Base-by-base conservation (phyloP, 2,797 vertebrate species). In the Streptopelia turtur region DNA sequence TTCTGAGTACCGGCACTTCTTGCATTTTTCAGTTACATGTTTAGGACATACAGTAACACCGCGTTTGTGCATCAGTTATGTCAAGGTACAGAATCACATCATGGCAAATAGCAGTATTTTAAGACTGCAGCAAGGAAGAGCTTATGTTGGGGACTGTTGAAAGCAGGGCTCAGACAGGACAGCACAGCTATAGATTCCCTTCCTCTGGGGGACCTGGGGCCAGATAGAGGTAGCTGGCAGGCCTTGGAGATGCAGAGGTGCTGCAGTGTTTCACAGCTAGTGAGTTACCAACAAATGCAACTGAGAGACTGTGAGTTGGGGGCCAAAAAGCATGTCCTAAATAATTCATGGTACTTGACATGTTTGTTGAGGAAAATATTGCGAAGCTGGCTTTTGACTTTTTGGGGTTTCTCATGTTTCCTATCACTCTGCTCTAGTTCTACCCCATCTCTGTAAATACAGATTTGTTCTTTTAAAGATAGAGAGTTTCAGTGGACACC, bases 181-280 rank as follows among this genome's bases (percentile, higher is more conserved):
- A 69, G 37, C 16, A 22, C 55, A 69, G 17, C 33, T 6, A 1
- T 0, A 23, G 15, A 33, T 39, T 33, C 49, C 12, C 47, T 71
- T 71, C 6, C 11, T 66, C 25, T 15, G 0, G 0, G 57, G 60
- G 56, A 16, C 16, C 25, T 24, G 16, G 16, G 12, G 37, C n/a
- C 53, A 47, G 84, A 33, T 37, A 57, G 74, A 74, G 43, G 49
- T 13, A 41, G 33, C 52, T 78, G 60, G 41, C 31, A 33, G 39
- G 39, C 75, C 55, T 52, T 52, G 52, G 24, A 57, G 16, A 52
- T 24, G 12, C 53, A 52, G 59, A 81, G n/a, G n/a, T 41, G 39
- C 57, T 81, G 57, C 53, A 25, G n/a, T 15, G 39, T 37, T 82
- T 71, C 41, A 18, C 2, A n/a, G 61, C 27, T 56, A 35, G 47